Evolutionary conservation across 2,888 invertebrate species (phyloP), one percentile per base, ranked within the genome.

Genomic region (Andrena hattorfiana): DNA sequence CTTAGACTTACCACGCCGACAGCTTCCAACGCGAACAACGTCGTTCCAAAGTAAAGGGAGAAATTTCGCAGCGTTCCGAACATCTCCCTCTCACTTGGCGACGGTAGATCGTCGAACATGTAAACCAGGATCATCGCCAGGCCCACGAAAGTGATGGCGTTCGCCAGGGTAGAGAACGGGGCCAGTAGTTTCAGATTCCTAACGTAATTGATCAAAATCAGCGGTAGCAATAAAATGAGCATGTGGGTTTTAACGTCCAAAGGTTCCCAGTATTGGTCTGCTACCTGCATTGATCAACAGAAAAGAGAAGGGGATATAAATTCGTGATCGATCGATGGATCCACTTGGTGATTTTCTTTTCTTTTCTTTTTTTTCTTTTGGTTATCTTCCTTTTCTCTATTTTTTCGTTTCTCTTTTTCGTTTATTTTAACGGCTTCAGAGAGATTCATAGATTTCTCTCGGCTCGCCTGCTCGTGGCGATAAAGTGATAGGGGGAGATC

Each of bases 1-100:
- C 1, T 2, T 2, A 1, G 59, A 82, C 96, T 95, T 92, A 97
- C 97, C 94, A 97, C 97, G 28, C 97, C 97, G 48, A 97, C 97
- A 1, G 97, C 97, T 88, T 97, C 99, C 88, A 99, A 95, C 0
- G 99, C 98, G 94, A 98, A 99, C 76, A 99, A 95, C 2, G 98
- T 97, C 0, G 98, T 98, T 1, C 99, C 98, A 92, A 98, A 97
- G 93, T 97, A 98, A 16, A 98, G 94, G 0, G 98, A 97, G 91
- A 97, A 96, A 89, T 95, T 95, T 83, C 93, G 89, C 68, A 94
- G 89, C 2, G 95, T 92, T 0, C 95, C 95, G 16, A 95, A 91
- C 85, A 94, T 94, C 86, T 94, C 94, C 87, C 94, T 94, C 74
- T 94, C 94, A 68, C 94, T 94, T 0, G 96, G 88, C 0, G 94